These are phyloP conservation scores for Serripes groenlandicus DNA, from an alignment of 2,888 invertebrate genomes.

Conservation along the genomic window DNA sequence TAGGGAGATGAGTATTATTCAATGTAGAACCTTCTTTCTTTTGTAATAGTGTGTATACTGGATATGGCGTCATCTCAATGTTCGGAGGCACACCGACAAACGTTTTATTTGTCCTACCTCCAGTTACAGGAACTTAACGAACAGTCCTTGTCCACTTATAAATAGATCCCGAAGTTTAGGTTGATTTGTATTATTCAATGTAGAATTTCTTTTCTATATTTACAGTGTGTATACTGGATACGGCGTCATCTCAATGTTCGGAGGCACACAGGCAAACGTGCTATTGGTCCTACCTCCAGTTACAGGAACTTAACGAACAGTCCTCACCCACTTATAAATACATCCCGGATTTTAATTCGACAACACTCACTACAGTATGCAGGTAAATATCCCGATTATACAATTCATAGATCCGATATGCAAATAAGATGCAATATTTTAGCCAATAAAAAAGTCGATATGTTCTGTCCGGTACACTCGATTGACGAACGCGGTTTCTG, in stretches of 20 bases:
- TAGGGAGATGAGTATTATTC: too few relatives aligned
- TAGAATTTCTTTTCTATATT: too few relatives aligned
- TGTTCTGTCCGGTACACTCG: too few relatives aligned
- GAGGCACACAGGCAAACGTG: constrained; percentile 61
- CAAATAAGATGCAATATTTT: too few relatives aligned
- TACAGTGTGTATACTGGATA: constrained; percentile 39
- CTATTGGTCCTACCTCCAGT: constrained; percentile 55
- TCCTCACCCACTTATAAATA: constrained; percentile 31
- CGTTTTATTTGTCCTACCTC: constrained; percentile 54
- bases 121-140: constrained; percentile 43
- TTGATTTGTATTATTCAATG: too few relatives aligned
- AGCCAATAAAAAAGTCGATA: too few relatives aligned
- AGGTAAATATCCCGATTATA: too few relatives aligned
- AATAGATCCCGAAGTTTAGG: constrained; percentile 50
- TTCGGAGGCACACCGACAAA: constrained; percentile 59
- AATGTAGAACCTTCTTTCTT: too few relatives aligned
- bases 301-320: constrained; percentile 35
- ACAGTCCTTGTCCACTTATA: constrained; percentile 17
- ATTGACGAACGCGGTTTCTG: too few relatives aligned
- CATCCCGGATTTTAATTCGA: constrained; percentile 58
- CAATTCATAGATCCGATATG: too few relatives aligned
- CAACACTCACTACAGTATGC: constrained; percentile 50
- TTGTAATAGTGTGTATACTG: too few relatives aligned
- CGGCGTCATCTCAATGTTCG: constrained; percentile 59
- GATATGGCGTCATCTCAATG: constrained; percentile 52